Evolutionary conservation across 2,888 invertebrate species (phyloP).

Genomic region (Sialis fuliginosa): DNA sequence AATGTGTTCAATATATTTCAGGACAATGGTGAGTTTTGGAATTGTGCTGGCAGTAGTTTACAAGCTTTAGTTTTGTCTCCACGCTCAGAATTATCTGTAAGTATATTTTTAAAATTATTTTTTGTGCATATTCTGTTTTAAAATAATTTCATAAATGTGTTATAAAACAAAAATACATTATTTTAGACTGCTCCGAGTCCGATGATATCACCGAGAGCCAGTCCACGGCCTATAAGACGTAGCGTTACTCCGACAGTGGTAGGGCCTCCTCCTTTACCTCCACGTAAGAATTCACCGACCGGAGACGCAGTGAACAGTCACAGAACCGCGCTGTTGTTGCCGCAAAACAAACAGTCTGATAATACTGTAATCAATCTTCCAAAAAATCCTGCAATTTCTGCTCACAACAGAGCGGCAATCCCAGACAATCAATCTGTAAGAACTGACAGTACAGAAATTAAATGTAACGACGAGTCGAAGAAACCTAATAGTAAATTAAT

Average conservation of each 20-base stretch:
- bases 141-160: neutral
- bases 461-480: neutral
- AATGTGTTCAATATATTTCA: constrained; percentile 14
- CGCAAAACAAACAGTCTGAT: constrained; percentile 9
- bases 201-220: constrained; percentile 37
- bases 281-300: constrained; percentile 35
- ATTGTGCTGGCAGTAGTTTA: constrained; percentile 28
- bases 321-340: constrained; percentile 9
- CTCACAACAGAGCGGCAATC: neutral
- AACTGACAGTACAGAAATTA: constrained; percentile 6
- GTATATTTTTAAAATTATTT: constrained; percentile 10
- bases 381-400: constrained; percentile 7
- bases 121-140: neutral
- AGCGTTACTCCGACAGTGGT: constrained; percentile 21
- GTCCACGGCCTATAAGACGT: constrained; percentile 28
- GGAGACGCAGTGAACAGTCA: constrained; percentile 13
- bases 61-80: constrained; percentile 34
- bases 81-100: constrained; percentile 27
- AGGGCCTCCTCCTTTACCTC: constrained; percentile 43
- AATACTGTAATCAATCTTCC: constrained; percentile 7
- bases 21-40: constrained; percentile 32
- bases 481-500: neutral
- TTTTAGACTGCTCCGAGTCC: constrained; percentile 31
- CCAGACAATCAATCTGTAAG: constrained; percentile 4
- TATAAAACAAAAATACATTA: neutral